These are phyloP conservation scores for Mesochorus sp. DNA, from an alignment of 2,888 invertebrate species.

Conservation along the genomic window DNA sequence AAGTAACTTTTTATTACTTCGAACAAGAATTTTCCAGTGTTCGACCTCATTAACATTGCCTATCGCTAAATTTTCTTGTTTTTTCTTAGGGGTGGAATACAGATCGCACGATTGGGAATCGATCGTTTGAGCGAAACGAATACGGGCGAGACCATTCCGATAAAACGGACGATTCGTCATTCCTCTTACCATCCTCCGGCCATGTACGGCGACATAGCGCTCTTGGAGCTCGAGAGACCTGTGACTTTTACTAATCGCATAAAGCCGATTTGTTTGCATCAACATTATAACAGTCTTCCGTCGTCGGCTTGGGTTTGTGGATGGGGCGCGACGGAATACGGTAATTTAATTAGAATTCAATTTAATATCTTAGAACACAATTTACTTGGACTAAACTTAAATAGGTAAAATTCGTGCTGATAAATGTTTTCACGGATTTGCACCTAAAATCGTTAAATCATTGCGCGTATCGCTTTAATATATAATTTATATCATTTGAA, in stretches of 20 bases:
- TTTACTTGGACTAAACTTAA: too few relatives aligned
- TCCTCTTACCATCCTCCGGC: conserved; percentile 66
- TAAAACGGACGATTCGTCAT: conserved; percentile 61
- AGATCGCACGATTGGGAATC: conserved; percentile 63
- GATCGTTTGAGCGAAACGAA: conserved; percentile 52
- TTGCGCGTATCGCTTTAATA: too few relatives aligned
- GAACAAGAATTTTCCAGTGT: too few relatives aligned
- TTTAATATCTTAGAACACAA: too few relatives aligned
- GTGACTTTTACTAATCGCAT: conserved; percentile 72
- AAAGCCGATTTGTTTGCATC: conserved; percentile 83
- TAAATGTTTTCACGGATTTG: too few relatives aligned
- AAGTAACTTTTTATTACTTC: too few relatives aligned
- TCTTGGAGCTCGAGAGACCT: conserved; percentile 83
- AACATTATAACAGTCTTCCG: conserved; percentile 64
- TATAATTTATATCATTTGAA: too few relatives aligned
- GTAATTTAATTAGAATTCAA: too few relatives aligned
- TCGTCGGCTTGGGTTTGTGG: conserved; percentile 70
- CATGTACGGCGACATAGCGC: conserved; percentile 87
- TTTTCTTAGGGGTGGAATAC: conserved; percentile 60
- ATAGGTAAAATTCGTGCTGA: too few relatives aligned
- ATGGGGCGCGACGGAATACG: conserved; percentile 81
- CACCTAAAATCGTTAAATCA: too few relatives aligned
- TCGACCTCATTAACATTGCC: too few relatives aligned
- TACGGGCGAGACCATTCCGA: conserved; percentile 44
- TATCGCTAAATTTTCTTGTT: neutral